A percentile compares a stretch with the other conserved stretches of the same genome.
Evolutionary conservation across 53 echinoderm and acorn worm species (phyloP).

Genomic region (Crossaster papposus): DNA sequence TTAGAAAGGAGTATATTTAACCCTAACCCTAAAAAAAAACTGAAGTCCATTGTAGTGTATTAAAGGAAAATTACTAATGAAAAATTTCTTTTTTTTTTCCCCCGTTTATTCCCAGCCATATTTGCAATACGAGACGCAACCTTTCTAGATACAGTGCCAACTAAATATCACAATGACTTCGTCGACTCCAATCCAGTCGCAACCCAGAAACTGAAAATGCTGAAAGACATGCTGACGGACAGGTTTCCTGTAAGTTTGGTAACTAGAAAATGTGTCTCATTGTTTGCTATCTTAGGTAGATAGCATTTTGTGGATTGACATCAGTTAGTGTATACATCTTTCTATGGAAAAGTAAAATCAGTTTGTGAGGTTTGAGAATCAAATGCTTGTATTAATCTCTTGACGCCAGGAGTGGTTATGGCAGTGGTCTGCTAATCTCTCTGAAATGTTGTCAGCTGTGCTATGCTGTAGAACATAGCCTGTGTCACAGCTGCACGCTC

Average conservation of each 20-base stretch:
- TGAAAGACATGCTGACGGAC: conserved; percentile 84
- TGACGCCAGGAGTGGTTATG: no score
- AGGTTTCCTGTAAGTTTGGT: conserved; percentile 83
- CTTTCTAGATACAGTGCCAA: conserved; percentile 75
- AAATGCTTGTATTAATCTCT: not conserved
- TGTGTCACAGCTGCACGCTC: no score
- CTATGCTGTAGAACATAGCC: no score
- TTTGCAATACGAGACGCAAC: conserved; percentile 83
- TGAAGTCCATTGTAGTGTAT: no score
- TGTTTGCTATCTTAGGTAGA: not conserved
- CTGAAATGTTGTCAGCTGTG: no score
- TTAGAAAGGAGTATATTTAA: no score
- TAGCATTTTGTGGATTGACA: not conserved
- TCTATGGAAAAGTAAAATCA: not conserved
- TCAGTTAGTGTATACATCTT: not conserved
- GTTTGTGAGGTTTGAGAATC: not conserved
- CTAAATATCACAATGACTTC: conserved; percentile 75
- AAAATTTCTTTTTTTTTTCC: no score
- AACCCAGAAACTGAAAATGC: conserved; percentile 83
- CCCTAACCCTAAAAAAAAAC: no score
- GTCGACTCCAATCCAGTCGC: conserved; percentile 92
- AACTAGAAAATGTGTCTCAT: not conserved
- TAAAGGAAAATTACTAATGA: no score
- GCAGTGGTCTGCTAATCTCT: no score
- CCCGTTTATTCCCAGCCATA: conserved; percentile 74